Percentiles rank a stretch among this genome's conserved stretches.
phyloP scores from a whole-genome alignment of 35 echinoderm and acorn worm species.

The Acanthaster planci region DNA sequence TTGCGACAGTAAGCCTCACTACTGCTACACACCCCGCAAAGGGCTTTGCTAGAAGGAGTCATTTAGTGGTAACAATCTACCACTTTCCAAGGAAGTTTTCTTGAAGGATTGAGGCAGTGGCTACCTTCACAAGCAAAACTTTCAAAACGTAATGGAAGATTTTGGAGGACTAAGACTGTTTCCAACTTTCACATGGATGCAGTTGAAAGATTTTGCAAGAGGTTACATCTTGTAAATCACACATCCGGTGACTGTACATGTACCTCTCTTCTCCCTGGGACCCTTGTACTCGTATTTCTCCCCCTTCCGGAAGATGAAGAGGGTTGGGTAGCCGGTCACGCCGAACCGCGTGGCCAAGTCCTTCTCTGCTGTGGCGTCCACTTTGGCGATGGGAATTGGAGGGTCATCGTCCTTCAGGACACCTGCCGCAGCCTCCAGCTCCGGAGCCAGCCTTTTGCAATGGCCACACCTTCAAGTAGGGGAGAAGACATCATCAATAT shows the following conservation, averaged over 20 bases:
- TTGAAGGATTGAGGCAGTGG: too few species aligned
- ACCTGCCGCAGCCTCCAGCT: slow-evolving; percentile 73
- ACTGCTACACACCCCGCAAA: too few species aligned
- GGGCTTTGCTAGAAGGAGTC: too few species aligned
- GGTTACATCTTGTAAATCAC: too few species aligned
- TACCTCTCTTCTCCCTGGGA: slow-evolving; percentile 79
- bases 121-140: too few species aligned
- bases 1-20: not conserved
- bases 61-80: too few species aligned
- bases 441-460: slow-evolving; percentile 91
- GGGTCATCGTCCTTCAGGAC: slow-evolving; percentile 51
- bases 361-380: slow-evolving; percentile 85
- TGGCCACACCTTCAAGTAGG: slow-evolving; percentile 83
- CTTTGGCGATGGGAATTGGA: slow-evolving; percentile 74
- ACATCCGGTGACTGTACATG: too few species aligned
- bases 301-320: slow-evolving; percentile 86
- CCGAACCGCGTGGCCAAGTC: slow-evolving; percentile 62
- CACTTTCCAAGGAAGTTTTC: too few species aligned
- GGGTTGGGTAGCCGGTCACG: slow-evolving; percentile 84
- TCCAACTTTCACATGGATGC: too few species aligned
- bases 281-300: slow-evolving; percentile 89
- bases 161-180: too few species aligned
- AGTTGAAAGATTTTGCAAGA: too few species aligned
- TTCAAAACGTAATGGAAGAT: too few species aligned
- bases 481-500: not conserved